phyloP scores from a whole-genome alignment of 2,113 vertebrate genomes.

The Pelodiscus sinensis region DNA sequence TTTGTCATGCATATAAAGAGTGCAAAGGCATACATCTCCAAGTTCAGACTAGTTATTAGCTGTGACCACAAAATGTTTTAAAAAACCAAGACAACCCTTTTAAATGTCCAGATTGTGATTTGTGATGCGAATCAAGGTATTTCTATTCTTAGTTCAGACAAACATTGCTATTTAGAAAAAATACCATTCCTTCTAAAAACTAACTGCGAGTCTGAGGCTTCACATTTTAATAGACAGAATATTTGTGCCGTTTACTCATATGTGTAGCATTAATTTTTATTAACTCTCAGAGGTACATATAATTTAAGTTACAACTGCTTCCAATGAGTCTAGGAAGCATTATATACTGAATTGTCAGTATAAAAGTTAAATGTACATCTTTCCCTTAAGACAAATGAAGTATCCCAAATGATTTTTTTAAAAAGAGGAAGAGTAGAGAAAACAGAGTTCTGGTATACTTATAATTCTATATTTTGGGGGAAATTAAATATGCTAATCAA shows the following conservation, averaged over 20 bases:
- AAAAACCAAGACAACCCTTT: not conserved
- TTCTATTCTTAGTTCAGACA: conserved; percentile 59
- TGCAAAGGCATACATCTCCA: not conserved
- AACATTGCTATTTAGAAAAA: conserved; percentile 65
- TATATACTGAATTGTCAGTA: not conserved
- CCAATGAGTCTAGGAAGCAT: not conserved
- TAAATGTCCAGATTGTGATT: conserved; percentile 52
- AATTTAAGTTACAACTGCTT: conserved; percentile 31
- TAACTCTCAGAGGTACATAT: not conserved
- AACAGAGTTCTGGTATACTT: not conserved
- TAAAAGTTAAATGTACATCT: not conserved
- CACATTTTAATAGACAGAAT: conserved; percentile 31
- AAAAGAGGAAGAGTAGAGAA: not conserved
- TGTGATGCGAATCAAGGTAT: conserved; percentile 59
- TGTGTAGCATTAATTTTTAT: conserved; percentile 54
- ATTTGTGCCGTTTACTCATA: conserved; percentile 26
- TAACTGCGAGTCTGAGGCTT: conserved; percentile 57
- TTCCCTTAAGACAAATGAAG: not conserved
- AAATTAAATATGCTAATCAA: not conserved
- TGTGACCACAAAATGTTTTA: conserved; percentile 11
- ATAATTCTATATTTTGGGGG: not conserved
- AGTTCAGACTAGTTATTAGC: conserved; percentile 22
- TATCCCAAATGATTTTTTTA: not conserved
- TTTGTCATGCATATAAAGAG: not conserved
- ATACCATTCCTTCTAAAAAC: conserved; percentile 47